A percentile compares a stretch with the other conserved stretches of the same genome.
Evolutionary conservation across 2,888 invertebrate genomes (phyloP).

Genomic region (Alcis repandata): DNA sequence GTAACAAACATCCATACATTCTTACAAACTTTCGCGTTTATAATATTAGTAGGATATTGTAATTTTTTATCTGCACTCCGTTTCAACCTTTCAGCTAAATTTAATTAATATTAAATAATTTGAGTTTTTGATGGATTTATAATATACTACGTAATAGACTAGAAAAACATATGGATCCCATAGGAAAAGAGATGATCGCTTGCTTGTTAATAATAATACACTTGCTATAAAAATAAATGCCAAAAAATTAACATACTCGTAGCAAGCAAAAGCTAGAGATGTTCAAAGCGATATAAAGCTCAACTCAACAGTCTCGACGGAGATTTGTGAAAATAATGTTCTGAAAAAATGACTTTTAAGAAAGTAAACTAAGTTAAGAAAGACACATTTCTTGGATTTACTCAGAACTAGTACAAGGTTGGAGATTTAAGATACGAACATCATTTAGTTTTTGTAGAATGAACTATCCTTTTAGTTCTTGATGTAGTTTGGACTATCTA

Average conservation of each 20-base stretch:
- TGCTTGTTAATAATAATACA: too few relatives aligned
- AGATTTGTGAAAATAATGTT: slow-evolving; percentile 27
- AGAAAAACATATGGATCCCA: too few relatives aligned
- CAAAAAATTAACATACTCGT: neutral
- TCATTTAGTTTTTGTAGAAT: neutral
- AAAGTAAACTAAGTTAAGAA: slow-evolving; percentile 39
- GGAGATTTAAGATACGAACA: neutral
- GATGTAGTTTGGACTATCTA: neutral
- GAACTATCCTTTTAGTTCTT: neutral
- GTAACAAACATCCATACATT: too few relatives aligned
- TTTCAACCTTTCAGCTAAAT: too few relatives aligned
- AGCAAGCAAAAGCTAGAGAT: slow-evolving; percentile 4
- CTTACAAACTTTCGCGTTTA: too few relatives aligned
- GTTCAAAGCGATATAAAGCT: slow-evolving; percentile 6
- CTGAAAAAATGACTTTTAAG: slow-evolving; percentile 44
- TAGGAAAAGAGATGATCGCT: too few relatives aligned
- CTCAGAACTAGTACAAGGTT: slow-evolving; percentile 4
- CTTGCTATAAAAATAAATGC: neutral
- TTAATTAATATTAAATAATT: too few relatives aligned
- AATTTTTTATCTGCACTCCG: too few relatives aligned
- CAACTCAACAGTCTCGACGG: slow-evolving; percentile 5
- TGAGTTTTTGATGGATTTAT: too few relatives aligned
- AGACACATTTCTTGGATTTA: slow-evolving; percentile 46
- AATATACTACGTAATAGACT: too few relatives aligned
- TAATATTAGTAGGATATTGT: too few relatives aligned